Evolutionary conservation across 2,888 invertebrate species (phyloP), one percentile per base, ranked within the genome.

Genomic region (Entomobrya proxima): DNA sequence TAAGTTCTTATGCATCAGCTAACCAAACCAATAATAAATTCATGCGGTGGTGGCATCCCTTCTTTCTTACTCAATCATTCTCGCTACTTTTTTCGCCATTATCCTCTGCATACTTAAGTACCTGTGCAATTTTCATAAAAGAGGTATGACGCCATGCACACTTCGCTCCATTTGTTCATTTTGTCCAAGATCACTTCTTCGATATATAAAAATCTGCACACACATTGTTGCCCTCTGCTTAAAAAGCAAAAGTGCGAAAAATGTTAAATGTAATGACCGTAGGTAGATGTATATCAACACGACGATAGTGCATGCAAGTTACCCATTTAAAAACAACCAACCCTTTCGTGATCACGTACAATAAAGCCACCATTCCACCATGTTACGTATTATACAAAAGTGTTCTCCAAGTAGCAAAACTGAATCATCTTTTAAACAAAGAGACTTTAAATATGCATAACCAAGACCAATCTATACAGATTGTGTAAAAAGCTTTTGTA

Each of bases 171-270:
- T 75, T 75, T 75, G 52, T 35, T 52, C 30, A 50, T 50, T 75
- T 75, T 75, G 74, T 75, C 74, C 74, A 75, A 35, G 35, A 75
- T 52, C 50, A 35, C n/a, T 64, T 64, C 64, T 35, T 64, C 18
- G 35, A 18, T 64, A 15, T 27, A 15, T 9, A 61, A n/a, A n/a
- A n/a, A n/a, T n/a, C n/a, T n/a, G n/a, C n/a, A n/a, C n/a, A n/a
- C n/a, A n/a, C n/a, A n/a, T n/a, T n/a, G n/a, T n/a, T n/a, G n/a
- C n/a, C n/a, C n/a, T n/a, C n/a, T n/a, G n/a, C n/a, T n/a, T n/a
- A n/a, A n/a, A n/a, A n/a, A n/a, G n/a, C n/a, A n/a, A n/a, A n/a
- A n/a, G n/a, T n/a, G n/a, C n/a, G n/a, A n/a, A n/a, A n/a, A n/a
- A n/a, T n/a, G n/a, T n/a, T n/a, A n/a, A n/a, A n/a, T n/a, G n/a